A percentile compares a stretch with the other conserved stretches of the same genome.
phyloP scores from a whole-genome alignment of 2,888 invertebrate genomes.

The Harpagoxenus sublaevis region DNA sequence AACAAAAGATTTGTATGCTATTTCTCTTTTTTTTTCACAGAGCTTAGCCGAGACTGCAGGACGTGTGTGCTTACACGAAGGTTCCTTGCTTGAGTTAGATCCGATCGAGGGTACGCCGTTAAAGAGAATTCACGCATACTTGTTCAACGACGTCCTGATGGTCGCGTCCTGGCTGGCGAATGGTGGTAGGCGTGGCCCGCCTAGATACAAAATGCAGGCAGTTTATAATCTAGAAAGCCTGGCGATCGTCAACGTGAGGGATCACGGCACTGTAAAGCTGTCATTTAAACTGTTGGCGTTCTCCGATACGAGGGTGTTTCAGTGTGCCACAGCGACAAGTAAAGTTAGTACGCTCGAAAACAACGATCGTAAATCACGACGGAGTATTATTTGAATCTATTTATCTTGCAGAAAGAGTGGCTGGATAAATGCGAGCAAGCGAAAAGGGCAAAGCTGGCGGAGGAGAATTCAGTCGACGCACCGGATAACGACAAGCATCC shows the following conservation, averaged over 20 bases:
- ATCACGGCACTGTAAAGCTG: constrained; percentile 95
- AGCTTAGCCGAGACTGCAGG: constrained; percentile 92
- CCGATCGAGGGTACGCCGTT: constrained; percentile 94
- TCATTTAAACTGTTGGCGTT: constrained; percentile 98
- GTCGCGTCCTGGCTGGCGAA: constrained; percentile 93
- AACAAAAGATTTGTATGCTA: background rate
- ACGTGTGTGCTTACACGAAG: constrained; percentile 94
- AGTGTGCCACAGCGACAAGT: constrained; percentile 93
- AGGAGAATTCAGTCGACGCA: constrained; percentile 86
- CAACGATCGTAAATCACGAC: background rate
- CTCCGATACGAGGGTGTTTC: constrained; percentile 96
- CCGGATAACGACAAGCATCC: constrained; percentile 30
- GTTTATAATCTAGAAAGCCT: constrained; percentile 95
- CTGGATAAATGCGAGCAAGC: constrained; percentile 96
- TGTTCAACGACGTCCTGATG: constrained; percentile 97
- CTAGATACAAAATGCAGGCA: constrained; percentile 94
- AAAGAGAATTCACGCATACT: constrained; percentile 96
- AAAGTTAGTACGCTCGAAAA: constrained; percentile 85
- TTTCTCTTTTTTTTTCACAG: constrained; percentile 80
- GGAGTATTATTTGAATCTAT: background rate
- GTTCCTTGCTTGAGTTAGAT: constrained; percentile 96
- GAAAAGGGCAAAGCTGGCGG: constrained; percentile 92
- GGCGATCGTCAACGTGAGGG: constrained; percentile 97
- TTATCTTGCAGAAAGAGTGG: constrained; percentile 93
- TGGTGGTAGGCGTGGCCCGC: constrained; percentile 89